Evolutionary conservation across 2,797 vertebrate species (phyloP), one percentile per base, ranked within the genome.

Genomic region (Siniperca obscura): DNA sequence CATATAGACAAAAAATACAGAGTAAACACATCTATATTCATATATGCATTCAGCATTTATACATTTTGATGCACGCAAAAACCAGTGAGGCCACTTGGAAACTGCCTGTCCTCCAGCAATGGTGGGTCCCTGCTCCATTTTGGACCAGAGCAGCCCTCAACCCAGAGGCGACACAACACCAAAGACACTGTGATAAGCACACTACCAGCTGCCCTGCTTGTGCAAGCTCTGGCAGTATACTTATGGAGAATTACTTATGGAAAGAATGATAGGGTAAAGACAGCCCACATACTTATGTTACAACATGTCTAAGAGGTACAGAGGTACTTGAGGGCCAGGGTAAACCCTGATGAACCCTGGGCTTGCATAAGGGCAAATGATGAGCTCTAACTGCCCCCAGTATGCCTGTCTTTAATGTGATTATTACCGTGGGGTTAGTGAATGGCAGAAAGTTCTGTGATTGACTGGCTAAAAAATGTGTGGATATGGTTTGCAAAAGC

Each of bases 11-110:
- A 53, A 36, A 14, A 53, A 44, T 19, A n/a, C 2, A 12, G 21
- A 61, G 46, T 30, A 61, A 78, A 82, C 44, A 75, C 57, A 78
- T 80, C 30, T 48, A 71, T 70, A 81, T 71, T 75, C 67, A 52
- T 67, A 3, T 5, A 59, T 61, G 70, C 48, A 69, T 64, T 74
- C 66, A 36, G 22, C 13, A 25, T 70, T 72, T 22, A 74, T 81
- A 42, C 40, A 3, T 79, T 76, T 48, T 62, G 53, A 53, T 71
- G 25, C 48, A 10, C 0, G 27, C 7, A 64, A 22, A 64, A 56
- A 74, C 11, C 30, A 50, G 38, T 12, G 50, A 78, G 40, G 72
- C 65, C 42, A 57, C 53, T 67, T 75, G 68, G 65, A 76, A 67
- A 48, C 27, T 36, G 72, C 21, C 11, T 71, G 61, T 78, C 69